Evolutionary conservation across 37 sponge, comb jelly and placozoan species (phyloP).

Genomic region (Aphrocallistes beatrix): DNA sequence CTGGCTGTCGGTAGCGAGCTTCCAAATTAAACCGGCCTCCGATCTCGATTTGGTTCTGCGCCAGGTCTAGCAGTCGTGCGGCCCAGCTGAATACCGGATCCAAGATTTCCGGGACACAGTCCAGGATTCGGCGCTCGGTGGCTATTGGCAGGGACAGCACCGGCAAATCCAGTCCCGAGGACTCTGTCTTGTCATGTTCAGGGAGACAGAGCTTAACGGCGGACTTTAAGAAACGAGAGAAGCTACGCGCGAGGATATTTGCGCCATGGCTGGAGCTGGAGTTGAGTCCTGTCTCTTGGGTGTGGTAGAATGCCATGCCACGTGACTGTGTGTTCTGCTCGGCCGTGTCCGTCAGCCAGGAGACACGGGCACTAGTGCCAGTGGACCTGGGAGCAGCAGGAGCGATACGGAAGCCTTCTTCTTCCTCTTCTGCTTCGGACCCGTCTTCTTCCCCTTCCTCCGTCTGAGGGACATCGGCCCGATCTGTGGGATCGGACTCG

Average conservation of each 20-base stretch:
- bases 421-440: too few relatives aligned
- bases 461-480: too few relatives aligned
- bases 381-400: too few relatives aligned
- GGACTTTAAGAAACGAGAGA: conserved; percentile 49
- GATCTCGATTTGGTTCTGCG: conserved; percentile 52
- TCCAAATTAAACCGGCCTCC: conserved; percentile 32
- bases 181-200: neutral
- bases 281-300: too few relatives aligned
- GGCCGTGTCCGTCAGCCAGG: too few relatives aligned
- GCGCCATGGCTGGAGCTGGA: conserved; percentile 70
- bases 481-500: too few relatives aligned
- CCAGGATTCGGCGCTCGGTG: neutral
- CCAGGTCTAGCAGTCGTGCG: conserved; percentile 42
- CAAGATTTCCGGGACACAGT: conserved; percentile 18
- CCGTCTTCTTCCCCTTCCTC: too few relatives aligned
- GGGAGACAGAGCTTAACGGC: neutral
- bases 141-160: conserved; percentile 22
- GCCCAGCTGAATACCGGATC: conserved; percentile 62
- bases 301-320: too few relatives aligned
- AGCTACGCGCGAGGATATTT: conserved; percentile 55
- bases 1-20: neutral
- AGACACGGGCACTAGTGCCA: too few relatives aligned
- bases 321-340: too few relatives aligned
- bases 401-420: too few relatives aligned
- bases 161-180: conserved; percentile 4